phyloP scores from a whole-genome alignment of 1,140 invertebrate species.

The Ostrea edulis region DNA sequence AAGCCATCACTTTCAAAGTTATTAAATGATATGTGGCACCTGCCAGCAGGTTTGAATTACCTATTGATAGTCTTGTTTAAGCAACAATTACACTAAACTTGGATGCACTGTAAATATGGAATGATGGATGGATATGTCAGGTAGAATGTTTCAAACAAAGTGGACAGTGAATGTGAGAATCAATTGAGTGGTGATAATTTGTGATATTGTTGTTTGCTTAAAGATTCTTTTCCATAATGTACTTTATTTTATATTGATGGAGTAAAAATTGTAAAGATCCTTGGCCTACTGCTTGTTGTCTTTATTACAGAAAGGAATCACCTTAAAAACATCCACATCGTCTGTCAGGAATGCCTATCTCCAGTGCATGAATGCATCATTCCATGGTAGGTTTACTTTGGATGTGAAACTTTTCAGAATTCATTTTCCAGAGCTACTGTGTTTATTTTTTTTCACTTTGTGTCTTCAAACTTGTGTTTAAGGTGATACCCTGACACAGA shows the following conservation, averaged over 20 bases:
- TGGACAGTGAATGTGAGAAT: no score
- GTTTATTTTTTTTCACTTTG: no score
- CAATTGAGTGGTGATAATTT: no score
- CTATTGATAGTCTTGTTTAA: no score
- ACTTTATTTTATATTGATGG: background rate
- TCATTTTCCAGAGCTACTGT: background rate
- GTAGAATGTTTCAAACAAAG: no score
- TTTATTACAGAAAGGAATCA: conserved; percentile 85
- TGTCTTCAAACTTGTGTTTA: conserved; percentile 10
- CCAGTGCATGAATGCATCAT: conserved; percentile 85
- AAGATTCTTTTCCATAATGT: background rate
- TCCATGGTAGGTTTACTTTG: conserved; percentile 77
- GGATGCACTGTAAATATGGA: no score
- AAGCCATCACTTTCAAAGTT: no score
- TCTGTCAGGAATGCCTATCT: conserved; percentile 89
- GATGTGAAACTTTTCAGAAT: background rate
- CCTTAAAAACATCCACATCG: conserved; percentile 88
- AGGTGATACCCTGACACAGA: conserved; percentile 81
- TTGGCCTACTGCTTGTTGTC: background rate
- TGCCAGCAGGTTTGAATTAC: no score
- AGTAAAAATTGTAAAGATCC: background rate
- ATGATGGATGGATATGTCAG: no score
- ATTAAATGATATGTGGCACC: no score
- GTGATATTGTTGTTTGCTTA: no score
- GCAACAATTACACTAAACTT: no score